Base-by-base conservation (phyloP, 2,113 vertebrate species). In the Saguinus imperator region DNA sequence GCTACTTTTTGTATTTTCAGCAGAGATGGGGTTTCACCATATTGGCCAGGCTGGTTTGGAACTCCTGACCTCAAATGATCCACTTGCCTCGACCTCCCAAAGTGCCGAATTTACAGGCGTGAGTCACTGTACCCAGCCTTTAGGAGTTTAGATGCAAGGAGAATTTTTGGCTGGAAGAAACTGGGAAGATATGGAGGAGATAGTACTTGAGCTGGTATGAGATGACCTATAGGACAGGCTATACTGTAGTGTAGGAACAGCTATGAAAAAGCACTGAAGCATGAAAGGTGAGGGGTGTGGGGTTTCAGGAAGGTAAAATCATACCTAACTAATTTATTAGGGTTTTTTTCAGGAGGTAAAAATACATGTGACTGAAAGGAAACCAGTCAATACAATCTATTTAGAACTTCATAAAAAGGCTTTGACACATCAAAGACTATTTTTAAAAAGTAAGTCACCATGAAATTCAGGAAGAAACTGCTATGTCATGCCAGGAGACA, bases 371-470 rank as follows among this genome's bases (percentile, higher is more conserved):
- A 97, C 95, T 97, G 66, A 96, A 97, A 83, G 57, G 37, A 80
- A 97, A 92, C 83, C 55, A 70, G 95, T 92, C 80, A 90, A 97
- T 97, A 92, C 68, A 90, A 92, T 66, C 68, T 84, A 57, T 95
- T 94, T 72, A 97, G 37, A 75, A 58, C 92, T 96, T 95, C 27
- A 64, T 58, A 89, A 87, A 94, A 96, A 92, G 79, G 80, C 70
- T 81, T 83, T 97, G 92, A 97, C 92, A 97, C 70, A 95, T 92
- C 95, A 97, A 97, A 97, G 95, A 88, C 87, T 97, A 90, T 96
- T 97, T 97, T 97, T 92, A 95, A 92, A 96, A 98, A 94, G 64
- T 97, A 92, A 97, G 95, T 97, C 97, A 98, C 81, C 29, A 48
- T 94, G 90, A 90, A 95, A 68, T 92, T 96, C 81, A 94, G 87